A percentile compares a stretch with the other conserved stretches of the same genome.
Conservation (phyloP, 1,140 invertebrate genomes). For the Drosophila setifemur region DNA sequence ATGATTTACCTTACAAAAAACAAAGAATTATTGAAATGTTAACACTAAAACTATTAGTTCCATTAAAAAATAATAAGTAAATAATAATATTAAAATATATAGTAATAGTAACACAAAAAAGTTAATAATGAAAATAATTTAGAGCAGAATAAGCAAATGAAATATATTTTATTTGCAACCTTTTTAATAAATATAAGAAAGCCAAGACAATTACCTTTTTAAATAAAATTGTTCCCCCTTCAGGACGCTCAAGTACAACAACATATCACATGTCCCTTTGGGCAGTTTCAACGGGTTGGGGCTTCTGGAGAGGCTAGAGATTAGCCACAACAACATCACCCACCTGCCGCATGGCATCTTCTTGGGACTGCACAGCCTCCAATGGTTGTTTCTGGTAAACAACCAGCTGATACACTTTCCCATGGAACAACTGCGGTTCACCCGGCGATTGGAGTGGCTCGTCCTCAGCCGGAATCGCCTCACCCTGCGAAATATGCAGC, state of each 20-base stretch:
- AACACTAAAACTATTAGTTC: too few species aligned
- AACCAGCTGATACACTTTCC: constrained; percentile 72
- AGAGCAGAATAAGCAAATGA: too few species aligned
- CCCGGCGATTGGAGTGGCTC: constrained; percentile 82
- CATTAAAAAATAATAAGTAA: too few species aligned
- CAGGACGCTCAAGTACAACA: constrained; percentile 72
- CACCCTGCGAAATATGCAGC: constrained; percentile 78
- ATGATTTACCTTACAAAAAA: too few species aligned
- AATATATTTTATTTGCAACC: too few species aligned
- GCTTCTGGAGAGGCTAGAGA: constrained; percentile 62
- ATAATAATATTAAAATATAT: too few species aligned
- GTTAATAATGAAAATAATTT: too few species aligned
- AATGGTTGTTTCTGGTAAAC: constrained; percentile 82
- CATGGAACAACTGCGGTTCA: constrained; percentile 81
- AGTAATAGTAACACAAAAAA: too few species aligned
- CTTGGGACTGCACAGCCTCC: constrained; percentile 79
- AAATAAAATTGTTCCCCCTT: neutral
- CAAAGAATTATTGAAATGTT: too few species aligned
- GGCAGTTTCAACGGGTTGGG: constrained; percentile 59
- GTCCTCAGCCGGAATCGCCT: constrained; percentile 84
- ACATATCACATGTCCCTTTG: constrained; percentile 76
- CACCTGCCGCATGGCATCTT: constrained; percentile 82
- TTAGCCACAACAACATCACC: constrained; percentile 83
- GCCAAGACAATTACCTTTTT: neutral
- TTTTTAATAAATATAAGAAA: too few species aligned